Base-by-base conservation (phyloP, 2,797 vertebrate genomes). In the Thaleichthys pacificus region DNA sequence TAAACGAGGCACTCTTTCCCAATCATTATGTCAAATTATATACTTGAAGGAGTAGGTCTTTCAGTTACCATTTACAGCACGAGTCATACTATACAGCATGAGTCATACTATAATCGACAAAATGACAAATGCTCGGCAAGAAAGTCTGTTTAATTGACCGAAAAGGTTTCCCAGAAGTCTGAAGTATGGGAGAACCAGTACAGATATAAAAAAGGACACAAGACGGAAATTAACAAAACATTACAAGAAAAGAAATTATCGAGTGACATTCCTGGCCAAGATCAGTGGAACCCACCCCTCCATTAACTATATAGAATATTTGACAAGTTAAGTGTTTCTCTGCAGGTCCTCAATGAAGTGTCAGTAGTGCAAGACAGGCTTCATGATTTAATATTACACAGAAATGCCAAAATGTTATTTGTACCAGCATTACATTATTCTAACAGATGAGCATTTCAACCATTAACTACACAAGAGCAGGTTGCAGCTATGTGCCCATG, bases 121-220 rank as follows among this genome's bases (percentile, higher is more conserved):
- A 68, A 58, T 65, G 49, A 79, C 58, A 77, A 79, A 70, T 3
- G n/a, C 65, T 75, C 19, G 0, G 69, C 68, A 69, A 73, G 69
- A 84, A 86, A 83, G 54, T 89, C 89, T 87, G 87, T 88, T 88
- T 82, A 79, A 82, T 78, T 78, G 66, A 80, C 76, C 74, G 24
- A 71, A 84, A 72, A 80, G 65, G 72, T 72, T 72, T 73, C 21
- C 62, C 26, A 57, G 21, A 69, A 64, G 64, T 47, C 28, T 30
- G 58, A 72, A 22, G 62, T 38, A 51, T 30, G 62, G 47, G 22
- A 63, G 74, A 77, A 77, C 57, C 49, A 79, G 26, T 38, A 80
- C 68, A 71, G 12, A 74, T 71, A 74, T 70, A 83, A 68, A 82
- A 54, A 75, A 61, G 56, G 15, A 61, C 19, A 62, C 24, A 73